These are phyloP conservation scores for Lucinisca nassula DNA, from an alignment of 2,888 invertebrate genomes.

Conservation along the genomic window DNA sequence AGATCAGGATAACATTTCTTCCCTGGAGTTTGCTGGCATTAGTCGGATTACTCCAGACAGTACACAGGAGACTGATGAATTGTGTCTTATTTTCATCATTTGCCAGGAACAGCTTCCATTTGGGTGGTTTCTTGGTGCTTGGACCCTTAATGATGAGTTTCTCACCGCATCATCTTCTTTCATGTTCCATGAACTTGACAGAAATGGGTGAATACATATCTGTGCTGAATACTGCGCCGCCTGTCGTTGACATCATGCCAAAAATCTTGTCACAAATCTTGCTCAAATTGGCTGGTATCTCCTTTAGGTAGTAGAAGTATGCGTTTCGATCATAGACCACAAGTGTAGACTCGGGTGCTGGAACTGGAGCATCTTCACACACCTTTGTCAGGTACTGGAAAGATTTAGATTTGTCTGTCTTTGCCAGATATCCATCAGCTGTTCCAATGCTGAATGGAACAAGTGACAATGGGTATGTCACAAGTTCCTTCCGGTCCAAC, in stretches of 20 bases:
- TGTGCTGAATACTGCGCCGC: constrained; percentile 40
- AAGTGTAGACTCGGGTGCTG: background rate
- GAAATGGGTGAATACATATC: too few relatives aligned
- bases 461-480: constrained; percentile 26
- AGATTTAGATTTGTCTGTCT: constrained; percentile 41
- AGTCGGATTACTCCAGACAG: too few relatives aligned
- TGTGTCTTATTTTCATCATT: constrained; percentile 17
- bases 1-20: constrained; percentile 31
- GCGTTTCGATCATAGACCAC: constrained; percentile 52
- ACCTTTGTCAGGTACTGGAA: constrained; percentile 24
- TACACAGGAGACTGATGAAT: background rate
- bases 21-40: constrained; percentile 13
- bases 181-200: constrained; percentile 19
- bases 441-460: constrained; percentile 36
- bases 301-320: constrained; percentile 32
- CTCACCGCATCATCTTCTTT: constrained; percentile 18
- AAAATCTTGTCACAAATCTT: constrained; percentile 35
- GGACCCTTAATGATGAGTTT: constrained; percentile 11
- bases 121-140: constrained; percentile 23
- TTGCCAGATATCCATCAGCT: constrained; percentile 26
- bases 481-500: constrained; percentile 18
- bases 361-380: background rate
- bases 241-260: constrained; percentile 36
- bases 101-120: constrained; percentile 41
- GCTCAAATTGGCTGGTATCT: constrained; percentile 41